Percentiles rank a stretch among this genome's conserved stretches.
Conservation (phyloP, 1,140 invertebrate species). For the Euura lappo region DNA sequence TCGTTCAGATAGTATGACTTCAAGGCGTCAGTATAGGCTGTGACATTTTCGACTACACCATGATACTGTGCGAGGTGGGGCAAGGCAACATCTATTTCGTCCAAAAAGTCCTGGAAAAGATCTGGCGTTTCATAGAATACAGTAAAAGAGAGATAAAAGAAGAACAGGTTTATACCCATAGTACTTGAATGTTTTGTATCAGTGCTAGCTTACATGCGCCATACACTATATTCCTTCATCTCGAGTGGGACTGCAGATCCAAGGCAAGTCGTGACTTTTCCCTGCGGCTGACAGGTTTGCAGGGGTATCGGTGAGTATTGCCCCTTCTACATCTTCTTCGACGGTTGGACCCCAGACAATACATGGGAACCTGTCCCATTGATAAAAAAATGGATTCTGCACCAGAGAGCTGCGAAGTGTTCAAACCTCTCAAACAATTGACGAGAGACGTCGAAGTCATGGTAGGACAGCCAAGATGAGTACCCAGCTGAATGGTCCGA, state of each 20-base stretch:
- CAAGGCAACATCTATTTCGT: background rate
- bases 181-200: background rate
- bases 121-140: background rate
- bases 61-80: background rate
- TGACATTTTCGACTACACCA: background rate
- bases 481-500: background rate
- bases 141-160: background rate
- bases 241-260: background rate
- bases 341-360: background rate
- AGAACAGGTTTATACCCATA: background rate
- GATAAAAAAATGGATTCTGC: background rate
- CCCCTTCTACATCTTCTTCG: background rate
- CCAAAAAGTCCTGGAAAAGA: background rate
- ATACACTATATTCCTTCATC: slow-evolving; percentile 1
- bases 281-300: background rate
- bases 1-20: slow-evolving; percentile 1
- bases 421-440: background rate
- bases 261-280: background rate
- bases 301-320: background rate
- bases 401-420: background rate
- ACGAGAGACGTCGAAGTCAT: background rate
- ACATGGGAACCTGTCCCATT: background rate
- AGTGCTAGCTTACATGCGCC: background rate
- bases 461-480: background rate
- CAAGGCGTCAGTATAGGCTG: background rate